Evolutionary conservation across 2,113 vertebrate genomes (phyloP), one percentile per base, ranked within the genome.

Genomic region (Setophaga kirtlandii): DNA sequence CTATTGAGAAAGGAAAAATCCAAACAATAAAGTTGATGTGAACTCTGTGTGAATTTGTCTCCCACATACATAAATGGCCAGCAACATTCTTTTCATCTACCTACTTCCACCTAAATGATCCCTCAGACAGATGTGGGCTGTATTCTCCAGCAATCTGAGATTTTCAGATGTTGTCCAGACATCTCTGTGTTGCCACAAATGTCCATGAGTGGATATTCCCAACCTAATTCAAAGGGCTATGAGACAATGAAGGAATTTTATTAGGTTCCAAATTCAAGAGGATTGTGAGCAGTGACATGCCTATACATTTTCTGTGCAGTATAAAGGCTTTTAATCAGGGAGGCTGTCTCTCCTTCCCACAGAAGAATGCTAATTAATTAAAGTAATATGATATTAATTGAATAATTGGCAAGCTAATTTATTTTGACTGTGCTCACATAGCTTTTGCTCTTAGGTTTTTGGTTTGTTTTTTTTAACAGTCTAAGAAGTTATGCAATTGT

Each of bases 371-470:
- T 68, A 73, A 87, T 84, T 82, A 90, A 85, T 94, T 89, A 52
- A 83, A 87, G 42, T 52, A 33, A 76, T 76, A 46, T 50, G 47
- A 62, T 93, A 89, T 93, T 96, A 91, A 87, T 91, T 1, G 9
- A 95, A 85, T 70, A 86, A 92, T 74, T 46, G 55, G 37, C 49
- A 81, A 92, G 28, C 24, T 87, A 68, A 90, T 83, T 78, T 78
- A 80, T 88, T 93, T 81, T 95, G 79, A 78, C 46, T 56, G 5
- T 35, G 27, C 67, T 88, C 80, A 74, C 27, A 62, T 10, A 83
- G 55, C 6, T 83, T 84, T 89, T 83, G 18, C 35, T 82, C 27
- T 71, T 47, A 11, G 3, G 16, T 37, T 70, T n/a, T 2, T 6
- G 21, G 20, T 31, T 17, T 42, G 10, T 3, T 28, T 50, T 71